phyloP scores from a whole-genome alignment of 2,888 invertebrate species.

The Calephelis perditalis region DNA sequence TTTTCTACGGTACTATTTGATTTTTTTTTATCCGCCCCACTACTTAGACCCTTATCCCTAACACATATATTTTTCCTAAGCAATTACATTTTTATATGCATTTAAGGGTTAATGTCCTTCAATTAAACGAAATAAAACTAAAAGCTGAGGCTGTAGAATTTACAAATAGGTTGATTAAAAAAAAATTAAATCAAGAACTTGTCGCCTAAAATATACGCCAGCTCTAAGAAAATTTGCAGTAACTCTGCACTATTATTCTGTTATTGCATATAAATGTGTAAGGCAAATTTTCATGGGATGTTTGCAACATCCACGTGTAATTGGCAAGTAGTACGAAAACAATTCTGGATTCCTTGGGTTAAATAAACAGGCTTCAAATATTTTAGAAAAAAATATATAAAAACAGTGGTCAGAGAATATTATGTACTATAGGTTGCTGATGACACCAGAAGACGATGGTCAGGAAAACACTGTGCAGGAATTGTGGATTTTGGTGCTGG shows the following conservation, averaged over 20 bases:
- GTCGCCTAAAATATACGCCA: no score
- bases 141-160: no score
- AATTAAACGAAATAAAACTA: no score
- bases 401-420: constrained; percentile 11
- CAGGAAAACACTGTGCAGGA: constrained; percentile 26
- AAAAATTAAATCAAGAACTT: no score
- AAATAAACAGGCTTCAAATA: constrained; percentile 27
- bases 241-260: constrained; percentile 27
- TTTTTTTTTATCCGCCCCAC: no score
- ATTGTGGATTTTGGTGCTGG: constrained; percentile 25
- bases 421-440: constrained; percentile 23
- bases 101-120: no score
- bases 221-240: no score
- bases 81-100: no score
- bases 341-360: constrained; percentile 25
- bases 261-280: constrained; percentile 17
- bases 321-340: constrained; percentile 1
- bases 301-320: constrained; percentile 30
- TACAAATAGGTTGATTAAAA: no score
- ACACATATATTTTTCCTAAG: no score
- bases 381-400: constrained; percentile 26
- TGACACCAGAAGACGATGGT: constrained; percentile 27
- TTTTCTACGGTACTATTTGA: no score
- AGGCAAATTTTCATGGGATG: constrained; percentile 13
- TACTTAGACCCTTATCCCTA: no score